These are phyloP conservation scores for Idaea dimidiata DNA, from an alignment of 2,888 invertebrate genomes.

Conservation along the genomic window DNA sequence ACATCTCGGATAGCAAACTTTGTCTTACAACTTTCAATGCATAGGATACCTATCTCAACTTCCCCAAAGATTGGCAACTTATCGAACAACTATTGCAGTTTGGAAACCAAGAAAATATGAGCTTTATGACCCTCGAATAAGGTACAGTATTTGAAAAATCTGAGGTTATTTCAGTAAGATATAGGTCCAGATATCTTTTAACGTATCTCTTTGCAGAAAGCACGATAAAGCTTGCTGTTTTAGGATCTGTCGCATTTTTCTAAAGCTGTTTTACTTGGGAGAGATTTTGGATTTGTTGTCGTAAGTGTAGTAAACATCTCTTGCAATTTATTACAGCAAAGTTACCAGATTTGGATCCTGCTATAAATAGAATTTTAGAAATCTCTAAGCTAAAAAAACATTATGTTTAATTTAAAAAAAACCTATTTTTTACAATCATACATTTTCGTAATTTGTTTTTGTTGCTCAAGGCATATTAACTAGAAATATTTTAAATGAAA, in stretches of 20 bases:
- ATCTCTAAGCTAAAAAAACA: no score
- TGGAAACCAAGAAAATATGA: neutral
- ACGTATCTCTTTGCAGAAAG: constrained; percentile 6
- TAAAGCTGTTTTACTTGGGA: constrained; percentile 8
- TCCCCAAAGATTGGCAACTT: neutral
- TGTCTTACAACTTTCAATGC: constrained; percentile 1
- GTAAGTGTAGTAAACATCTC: neutral
- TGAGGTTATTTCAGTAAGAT: neutral
- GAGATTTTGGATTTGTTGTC: neutral
- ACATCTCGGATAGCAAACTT: neutral
- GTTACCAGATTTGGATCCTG: no score
- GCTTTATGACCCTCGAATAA: neutral
- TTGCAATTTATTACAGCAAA: neutral
- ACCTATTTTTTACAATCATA: no score
- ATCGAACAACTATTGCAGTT: constrained; percentile 4
- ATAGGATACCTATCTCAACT: neutral
- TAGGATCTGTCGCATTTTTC: constrained; percentile 14
- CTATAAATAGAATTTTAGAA: no score
- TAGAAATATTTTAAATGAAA: no score
- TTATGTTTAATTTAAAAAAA: no score
- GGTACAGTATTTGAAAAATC: neutral
- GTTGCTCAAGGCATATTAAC: no score
- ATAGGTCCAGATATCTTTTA: neutral
- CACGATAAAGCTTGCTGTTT: constrained; percentile 20
- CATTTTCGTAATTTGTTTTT: no score